These are phyloP conservation scores for Drosophila ercepeae DNA, from an alignment of 1,140 invertebrate species.

Conservation along the genomic window DNA sequence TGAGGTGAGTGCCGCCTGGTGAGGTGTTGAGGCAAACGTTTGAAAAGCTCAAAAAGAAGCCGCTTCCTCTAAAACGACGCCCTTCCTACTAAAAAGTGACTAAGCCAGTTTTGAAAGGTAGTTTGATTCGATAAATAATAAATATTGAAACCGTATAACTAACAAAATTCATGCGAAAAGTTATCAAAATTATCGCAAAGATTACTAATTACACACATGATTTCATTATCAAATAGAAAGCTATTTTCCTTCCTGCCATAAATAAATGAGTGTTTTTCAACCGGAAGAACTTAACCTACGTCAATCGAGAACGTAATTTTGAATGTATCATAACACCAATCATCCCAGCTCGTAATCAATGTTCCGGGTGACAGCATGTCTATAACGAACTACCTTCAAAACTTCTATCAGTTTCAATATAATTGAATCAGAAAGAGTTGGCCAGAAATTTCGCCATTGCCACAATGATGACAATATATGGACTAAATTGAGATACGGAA, in stretches of 20 bases:
- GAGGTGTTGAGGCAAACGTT: slow-evolving; percentile 32
- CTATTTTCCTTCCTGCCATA: slow-evolving; percentile 11
- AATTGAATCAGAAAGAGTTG: slow-evolving; percentile 63
- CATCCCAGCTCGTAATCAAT: slow-evolving; percentile 24
- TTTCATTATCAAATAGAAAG: slow-evolving; percentile 19
- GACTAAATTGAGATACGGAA: slow-evolving; percentile 39
- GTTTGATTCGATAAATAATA: neutral
- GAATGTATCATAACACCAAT: slow-evolving; percentile 47
- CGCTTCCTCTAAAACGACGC: slow-evolving; percentile 9
- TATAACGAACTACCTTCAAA: slow-evolving; percentile 55
- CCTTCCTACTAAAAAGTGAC: neutral
- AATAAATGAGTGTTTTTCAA: slow-evolving; percentile 19
- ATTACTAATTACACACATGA: slow-evolving; percentile 11
- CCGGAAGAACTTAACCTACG: slow-evolving; percentile 33
- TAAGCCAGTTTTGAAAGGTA: neutral
- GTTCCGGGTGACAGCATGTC: slow-evolving; percentile 68
- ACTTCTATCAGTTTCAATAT: slow-evolving; percentile 58
- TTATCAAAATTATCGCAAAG: neutral
- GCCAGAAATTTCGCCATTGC: slow-evolving; percentile 46
- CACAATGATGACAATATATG: slow-evolving; percentile 32
- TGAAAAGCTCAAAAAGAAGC: slow-evolving; percentile 29
- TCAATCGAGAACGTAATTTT: slow-evolving; percentile 38
- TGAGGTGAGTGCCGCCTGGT: slow-evolving; percentile 30
- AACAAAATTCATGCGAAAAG: neutral
- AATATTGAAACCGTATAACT: neutral